A percentile compares a stretch with the other conserved stretches of the same genome.
Evolutionary conservation across 1,140 invertebrate species (phyloP).

Genomic region (Palaemon carinicauda): DNA sequence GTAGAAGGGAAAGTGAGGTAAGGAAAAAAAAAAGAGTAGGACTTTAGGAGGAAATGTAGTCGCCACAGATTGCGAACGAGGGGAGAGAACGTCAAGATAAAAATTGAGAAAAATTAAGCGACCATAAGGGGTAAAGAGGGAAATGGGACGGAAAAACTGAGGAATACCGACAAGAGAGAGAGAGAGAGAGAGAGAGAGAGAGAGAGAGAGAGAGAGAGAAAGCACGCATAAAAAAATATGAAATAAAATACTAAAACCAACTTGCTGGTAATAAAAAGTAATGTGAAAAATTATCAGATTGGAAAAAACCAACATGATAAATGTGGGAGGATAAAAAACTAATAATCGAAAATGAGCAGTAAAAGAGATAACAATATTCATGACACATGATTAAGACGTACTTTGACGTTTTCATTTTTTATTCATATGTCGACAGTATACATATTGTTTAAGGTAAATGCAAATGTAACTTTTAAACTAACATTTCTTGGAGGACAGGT

Average conservation of each 20-base stretch:
- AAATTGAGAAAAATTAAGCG: not conserved
- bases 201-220: not conserved
- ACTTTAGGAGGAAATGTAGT: not conserved
- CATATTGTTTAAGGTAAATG: too few relatives aligned
- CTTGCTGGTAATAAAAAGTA: not conserved
- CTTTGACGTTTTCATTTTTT: too few relatives aligned
- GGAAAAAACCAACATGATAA: too few relatives aligned
- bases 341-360: too few relatives aligned
- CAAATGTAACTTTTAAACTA: too few relatives aligned
- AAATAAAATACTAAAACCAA: not conserved
- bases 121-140: not conserved
- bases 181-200: not conserved
- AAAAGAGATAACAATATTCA: too few relatives aligned
- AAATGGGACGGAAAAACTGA: not conserved
- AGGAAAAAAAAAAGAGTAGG: not conserved
- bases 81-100: not conserved
- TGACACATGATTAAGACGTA: too few relatives aligned
- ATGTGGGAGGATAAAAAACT: too few relatives aligned
- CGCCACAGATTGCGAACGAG: not conserved
- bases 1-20: not conserved
- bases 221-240: too few relatives aligned
- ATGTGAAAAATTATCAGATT: not conserved
- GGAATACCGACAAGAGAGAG: not conserved
- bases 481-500: too few relatives aligned
- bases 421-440: too few relatives aligned